These are phyloP conservation scores for Fulica atra DNA, from an alignment of 2,113 vertebrate species.

Conservation along the genomic window DNA sequence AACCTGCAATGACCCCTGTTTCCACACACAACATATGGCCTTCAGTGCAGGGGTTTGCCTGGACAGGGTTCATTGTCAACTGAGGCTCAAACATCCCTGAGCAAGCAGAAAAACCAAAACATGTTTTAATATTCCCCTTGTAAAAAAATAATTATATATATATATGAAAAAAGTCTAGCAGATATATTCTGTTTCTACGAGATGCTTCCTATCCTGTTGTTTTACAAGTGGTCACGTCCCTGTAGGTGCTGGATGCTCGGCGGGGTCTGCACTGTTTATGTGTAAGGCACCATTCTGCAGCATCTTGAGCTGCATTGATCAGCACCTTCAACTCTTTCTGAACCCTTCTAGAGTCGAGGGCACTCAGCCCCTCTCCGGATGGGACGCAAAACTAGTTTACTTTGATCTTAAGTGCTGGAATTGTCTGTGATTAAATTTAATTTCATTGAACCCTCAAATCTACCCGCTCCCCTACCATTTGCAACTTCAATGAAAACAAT, in stretches of 20 bases:
- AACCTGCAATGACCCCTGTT: conserved; percentile 42
- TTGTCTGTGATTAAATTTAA: neutral
- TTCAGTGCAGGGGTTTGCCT: neutral
- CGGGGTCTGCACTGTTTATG: neutral
- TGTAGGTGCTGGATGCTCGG: neutral
- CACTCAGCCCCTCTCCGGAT: neutral
- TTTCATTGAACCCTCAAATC: neutral
- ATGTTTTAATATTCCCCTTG: neutral
- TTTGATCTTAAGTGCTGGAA: conserved; percentile 1
- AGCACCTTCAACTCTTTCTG: neutral
- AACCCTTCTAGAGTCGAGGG: neutral
- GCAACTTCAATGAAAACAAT: conserved; percentile 20
- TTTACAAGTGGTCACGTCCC: neutral
- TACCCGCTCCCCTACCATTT: neutral
- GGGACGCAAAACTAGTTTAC: neutral
- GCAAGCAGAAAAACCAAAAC: conserved; percentile 10
- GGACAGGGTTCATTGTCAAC: neutral
- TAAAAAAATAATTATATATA: neutral
- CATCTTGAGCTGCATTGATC: neutral
- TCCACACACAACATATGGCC: conserved; percentile 33
- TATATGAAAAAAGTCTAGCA: neutral
- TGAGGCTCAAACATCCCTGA: neutral
- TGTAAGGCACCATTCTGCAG: neutral
- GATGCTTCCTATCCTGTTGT: neutral
- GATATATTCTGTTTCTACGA: neutral